Conservation (phyloP, 1,140 invertebrate species). For the Apis cerana region DNA sequence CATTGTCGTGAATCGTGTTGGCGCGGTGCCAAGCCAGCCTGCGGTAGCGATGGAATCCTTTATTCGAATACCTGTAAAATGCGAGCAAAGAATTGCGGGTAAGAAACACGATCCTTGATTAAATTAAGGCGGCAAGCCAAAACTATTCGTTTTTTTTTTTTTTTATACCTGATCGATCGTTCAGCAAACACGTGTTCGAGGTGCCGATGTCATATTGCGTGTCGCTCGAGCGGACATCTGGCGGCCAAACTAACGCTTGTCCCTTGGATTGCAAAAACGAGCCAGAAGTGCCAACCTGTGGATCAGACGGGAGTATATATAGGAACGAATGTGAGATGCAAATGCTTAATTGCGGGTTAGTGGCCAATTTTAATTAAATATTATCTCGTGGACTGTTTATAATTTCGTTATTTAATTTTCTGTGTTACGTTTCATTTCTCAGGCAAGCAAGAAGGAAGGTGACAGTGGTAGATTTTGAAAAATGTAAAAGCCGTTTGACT, state of each 20-base stretch:
- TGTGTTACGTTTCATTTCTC: background rate
- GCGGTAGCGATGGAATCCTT: conserved; percentile 94
- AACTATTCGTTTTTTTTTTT: too few species aligned
- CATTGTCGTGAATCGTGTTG: conserved; percentile 95
- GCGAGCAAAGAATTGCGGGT: conserved; percentile 96
- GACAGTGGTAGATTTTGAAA: conserved; percentile 87
- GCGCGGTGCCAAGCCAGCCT: conserved; percentile 93
- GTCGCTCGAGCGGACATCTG: conserved; percentile 87
- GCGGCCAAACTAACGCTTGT: conserved; percentile 83
- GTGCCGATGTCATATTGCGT: conserved; percentile 94
- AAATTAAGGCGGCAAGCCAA: background rate
- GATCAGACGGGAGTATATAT: conserved; percentile 93
- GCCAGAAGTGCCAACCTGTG: conserved; percentile 87
- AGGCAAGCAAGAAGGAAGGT: conserved; percentile 83
- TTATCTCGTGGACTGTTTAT: background rate
- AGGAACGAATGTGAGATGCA: conserved; percentile 94
- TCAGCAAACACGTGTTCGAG: conserved; percentile 93
- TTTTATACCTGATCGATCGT: conserved; percentile 56
- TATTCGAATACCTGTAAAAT: conserved; percentile 96
- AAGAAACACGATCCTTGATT: conserved; percentile 53
- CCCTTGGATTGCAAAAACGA: conserved; percentile 86
- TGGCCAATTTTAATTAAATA: background rate
- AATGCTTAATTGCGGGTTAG: conserved; percentile 94
- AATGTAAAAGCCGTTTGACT: conserved; percentile 86
- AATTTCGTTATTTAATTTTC: background rate